phyloP scores from a whole-genome alignment of 2,797 vertebrate genomes.

The Gambelia wislizenii region DNA sequence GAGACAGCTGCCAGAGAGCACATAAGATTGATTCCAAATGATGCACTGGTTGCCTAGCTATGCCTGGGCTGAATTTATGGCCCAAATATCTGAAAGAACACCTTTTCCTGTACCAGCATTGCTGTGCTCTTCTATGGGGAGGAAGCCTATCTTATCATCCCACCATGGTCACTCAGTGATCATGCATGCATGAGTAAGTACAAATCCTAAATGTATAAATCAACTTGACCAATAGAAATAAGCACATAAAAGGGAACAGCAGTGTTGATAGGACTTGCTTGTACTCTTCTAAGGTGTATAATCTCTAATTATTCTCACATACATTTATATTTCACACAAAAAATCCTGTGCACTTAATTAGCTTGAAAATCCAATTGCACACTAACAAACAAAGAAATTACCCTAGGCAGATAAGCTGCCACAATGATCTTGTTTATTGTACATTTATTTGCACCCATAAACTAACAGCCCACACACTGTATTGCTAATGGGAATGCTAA shows the following conservation, averaged over 20 bases:
- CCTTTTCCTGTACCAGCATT: not conserved
- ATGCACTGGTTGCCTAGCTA: not conserved
- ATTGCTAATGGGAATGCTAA: slow-evolving; percentile 7
- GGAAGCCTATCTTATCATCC: not conserved
- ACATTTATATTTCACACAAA: not conserved
- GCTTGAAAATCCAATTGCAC: not conserved
- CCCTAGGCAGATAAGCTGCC: not conserved
- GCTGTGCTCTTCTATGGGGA: not conserved
- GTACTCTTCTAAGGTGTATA: not conserved
- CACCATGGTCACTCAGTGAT: too few relatives aligned
- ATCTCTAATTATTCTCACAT: not conserved
- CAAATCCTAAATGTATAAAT: not conserved
- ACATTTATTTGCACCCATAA: not conserved
- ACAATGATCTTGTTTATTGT: not conserved
- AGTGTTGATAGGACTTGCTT: not conserved
- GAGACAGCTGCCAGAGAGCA: not conserved
- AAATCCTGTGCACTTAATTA: not conserved
- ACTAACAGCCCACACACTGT: not conserved
- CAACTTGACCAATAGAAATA: not conserved
- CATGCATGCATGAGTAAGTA: not conserved
- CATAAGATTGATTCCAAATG: not conserved
- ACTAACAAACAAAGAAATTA: not conserved
- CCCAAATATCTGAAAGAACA: not conserved
- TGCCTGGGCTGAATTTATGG: not conserved
- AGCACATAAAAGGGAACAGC: not conserved